phyloP scores from a whole-genome alignment of 2,797 vertebrate species.

The Hemibagrus guttatus region DNA sequence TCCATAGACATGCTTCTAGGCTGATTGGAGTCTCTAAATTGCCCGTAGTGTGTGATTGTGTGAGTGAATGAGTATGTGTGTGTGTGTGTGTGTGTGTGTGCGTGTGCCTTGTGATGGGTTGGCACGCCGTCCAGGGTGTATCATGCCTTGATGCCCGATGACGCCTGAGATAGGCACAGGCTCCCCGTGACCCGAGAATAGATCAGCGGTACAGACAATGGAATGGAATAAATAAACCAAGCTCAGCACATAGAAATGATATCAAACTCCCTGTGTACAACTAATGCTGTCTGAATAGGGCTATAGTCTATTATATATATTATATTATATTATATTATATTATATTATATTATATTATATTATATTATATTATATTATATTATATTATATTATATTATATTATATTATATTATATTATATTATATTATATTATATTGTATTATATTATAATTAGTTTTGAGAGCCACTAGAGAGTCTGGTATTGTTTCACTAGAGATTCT shows the following conservation, averaged over 20 bases:
- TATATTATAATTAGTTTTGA: neutral
- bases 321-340: neutral
- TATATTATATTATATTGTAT: neutral
- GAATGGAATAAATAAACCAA: too few species aligned
- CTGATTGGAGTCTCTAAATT: too few species aligned
- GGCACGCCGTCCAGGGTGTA: too few species aligned
- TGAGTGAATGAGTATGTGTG: too few species aligned
- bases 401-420: neutral
- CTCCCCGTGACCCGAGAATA: too few species aligned
- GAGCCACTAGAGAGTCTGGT: neutral
- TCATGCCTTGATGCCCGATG: too few species aligned
- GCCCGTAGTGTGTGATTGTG: too few species aligned
- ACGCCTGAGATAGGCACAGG: too few species aligned
- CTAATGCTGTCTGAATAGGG: slow-evolving; percentile 2
- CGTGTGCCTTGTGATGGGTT: too few species aligned
- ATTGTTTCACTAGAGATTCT: neutral
- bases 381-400: neutral
- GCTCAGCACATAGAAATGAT: neutral
- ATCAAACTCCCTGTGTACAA: neutral
- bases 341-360: neutral
- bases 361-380: neutral
- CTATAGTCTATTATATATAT: neutral
- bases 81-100: too few species aligned
- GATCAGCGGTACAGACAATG: too few species aligned
- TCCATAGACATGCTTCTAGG: too few species aligned